phyloP scores from a whole-genome alignment of 2,888 invertebrate genomes.

The Lepidocyrtoides sp. region DNA sequence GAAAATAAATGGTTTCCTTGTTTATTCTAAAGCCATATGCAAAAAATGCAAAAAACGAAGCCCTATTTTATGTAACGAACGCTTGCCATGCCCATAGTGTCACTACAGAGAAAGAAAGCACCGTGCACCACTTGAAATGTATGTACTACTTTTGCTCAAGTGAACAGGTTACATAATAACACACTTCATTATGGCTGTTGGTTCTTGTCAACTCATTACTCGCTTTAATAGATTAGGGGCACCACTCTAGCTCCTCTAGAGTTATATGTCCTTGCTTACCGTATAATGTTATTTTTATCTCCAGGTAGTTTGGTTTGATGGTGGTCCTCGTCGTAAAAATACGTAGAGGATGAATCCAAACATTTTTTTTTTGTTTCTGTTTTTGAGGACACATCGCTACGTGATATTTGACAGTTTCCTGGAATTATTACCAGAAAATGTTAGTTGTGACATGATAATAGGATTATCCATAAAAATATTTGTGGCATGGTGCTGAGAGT shows the following conservation, averaged over 20 bases:
- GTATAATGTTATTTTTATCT: neutral
- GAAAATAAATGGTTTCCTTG: too few relatives aligned
- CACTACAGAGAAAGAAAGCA: too few relatives aligned
- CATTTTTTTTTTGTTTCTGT: neutral
- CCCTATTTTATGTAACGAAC: too few relatives aligned
- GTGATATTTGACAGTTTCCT: neutral
- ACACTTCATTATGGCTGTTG: neutral
- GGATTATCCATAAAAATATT: neutral
- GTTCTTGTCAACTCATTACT: neutral
- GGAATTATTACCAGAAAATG: neutral
- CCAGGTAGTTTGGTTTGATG: neutral
- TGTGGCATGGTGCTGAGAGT: neutral
- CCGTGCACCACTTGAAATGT: too few relatives aligned
- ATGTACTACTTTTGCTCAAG: neutral
- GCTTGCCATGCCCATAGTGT: too few relatives aligned
- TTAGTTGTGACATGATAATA: neutral
- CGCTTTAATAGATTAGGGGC: too few relatives aligned
- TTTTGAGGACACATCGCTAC: neutral
- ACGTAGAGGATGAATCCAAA: neutral
- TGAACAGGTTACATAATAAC: neutral
- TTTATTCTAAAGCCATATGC: too few relatives aligned
- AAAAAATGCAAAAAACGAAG: too few relatives aligned
- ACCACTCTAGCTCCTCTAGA: neutral
- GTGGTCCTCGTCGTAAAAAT: neutral
- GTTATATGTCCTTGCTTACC: neutral